A percentile compares a stretch with the other conserved stretches of the same genome.
phyloP scores from a whole-genome alignment of 2,888 invertebrate species.

The Ennomos fuscantarius region DNA sequence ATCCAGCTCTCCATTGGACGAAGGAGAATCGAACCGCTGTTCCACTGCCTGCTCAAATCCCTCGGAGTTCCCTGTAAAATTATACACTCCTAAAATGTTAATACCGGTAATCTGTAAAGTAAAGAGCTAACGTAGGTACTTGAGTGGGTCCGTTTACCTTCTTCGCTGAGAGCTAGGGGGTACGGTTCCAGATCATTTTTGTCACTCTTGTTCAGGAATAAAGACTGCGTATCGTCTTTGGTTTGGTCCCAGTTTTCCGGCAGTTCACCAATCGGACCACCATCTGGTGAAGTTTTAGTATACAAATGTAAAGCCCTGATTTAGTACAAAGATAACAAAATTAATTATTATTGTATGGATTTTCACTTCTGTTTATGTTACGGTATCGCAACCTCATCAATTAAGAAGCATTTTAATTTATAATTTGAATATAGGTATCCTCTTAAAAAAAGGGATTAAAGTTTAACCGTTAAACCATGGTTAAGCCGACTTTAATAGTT shows the following conservation, averaged over 20 bases:
- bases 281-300: conserved; percentile 57
- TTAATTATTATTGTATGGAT: no score
- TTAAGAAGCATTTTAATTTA: no score
- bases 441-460: no score
- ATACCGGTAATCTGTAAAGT: conserved; percentile 4
- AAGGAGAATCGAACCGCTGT: conserved; percentile 70
- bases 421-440: no score
- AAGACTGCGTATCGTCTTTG: conserved; percentile 80
- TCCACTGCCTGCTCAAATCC: conserved; percentile 74
- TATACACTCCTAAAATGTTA: conserved; percentile 1
- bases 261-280: conserved; percentile 75
- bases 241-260: conserved; percentile 84
- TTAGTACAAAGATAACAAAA: no score
- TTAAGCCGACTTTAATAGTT: no score
- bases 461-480: no score
- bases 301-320: conserved; percentile 5
- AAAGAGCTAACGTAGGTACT: conserved; percentile 2
- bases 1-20: conserved; percentile 77
- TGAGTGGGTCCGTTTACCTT: conserved; percentile 60
- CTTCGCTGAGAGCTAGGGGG: conserved; percentile 81
- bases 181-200: conserved; percentile 83
- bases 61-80: conserved; percentile 71
- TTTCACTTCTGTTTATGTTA: no score
- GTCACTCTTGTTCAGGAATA: conserved; percentile 83
- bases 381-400: no score